phyloP scores from a whole-genome alignment of 2,113 vertebrate species.

The Columba janthina region DNA sequence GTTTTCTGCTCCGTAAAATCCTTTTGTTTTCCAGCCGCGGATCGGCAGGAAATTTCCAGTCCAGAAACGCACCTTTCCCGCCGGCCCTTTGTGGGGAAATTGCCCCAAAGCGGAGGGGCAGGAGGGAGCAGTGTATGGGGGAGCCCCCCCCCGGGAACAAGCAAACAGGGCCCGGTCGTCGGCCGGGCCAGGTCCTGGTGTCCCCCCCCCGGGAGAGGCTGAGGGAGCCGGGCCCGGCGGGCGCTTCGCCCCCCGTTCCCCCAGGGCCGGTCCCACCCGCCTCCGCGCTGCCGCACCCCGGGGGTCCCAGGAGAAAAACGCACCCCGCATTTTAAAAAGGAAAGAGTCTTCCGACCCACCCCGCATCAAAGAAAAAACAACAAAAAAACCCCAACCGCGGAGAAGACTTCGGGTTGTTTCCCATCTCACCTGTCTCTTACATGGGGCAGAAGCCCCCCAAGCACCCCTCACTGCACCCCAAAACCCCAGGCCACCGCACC shows the following conservation, averaged over 20 bases:
- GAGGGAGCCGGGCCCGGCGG: neutral
- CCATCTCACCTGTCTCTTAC: neutral
- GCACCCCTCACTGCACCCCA: neutral
- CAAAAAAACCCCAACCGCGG: neutral
- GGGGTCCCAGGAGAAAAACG: neutral
- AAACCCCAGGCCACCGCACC: neutral
- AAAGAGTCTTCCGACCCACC: neutral
- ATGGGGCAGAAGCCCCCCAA: neutral
- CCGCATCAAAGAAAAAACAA: neutral
- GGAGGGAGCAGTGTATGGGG: neutral
- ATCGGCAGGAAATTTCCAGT: constrained; percentile 28
- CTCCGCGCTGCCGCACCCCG: neutral
- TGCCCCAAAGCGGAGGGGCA: neutral
- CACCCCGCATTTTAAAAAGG: neutral
- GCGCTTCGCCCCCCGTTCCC: neutral
- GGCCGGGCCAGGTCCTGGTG: neutral
- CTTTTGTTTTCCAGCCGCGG: constrained; percentile 47
- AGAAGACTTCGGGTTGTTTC: neutral
- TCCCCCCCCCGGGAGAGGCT: no score
- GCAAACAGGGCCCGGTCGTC: neutral
- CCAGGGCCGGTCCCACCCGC: neutral
- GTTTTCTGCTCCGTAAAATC: neutral
- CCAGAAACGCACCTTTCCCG: neutral
- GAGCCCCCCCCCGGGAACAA: neutral
- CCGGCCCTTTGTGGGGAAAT: neutral